phyloP scores from a whole-genome alignment of 2,888 invertebrate genomes.

The Seira ritae region DNA sequence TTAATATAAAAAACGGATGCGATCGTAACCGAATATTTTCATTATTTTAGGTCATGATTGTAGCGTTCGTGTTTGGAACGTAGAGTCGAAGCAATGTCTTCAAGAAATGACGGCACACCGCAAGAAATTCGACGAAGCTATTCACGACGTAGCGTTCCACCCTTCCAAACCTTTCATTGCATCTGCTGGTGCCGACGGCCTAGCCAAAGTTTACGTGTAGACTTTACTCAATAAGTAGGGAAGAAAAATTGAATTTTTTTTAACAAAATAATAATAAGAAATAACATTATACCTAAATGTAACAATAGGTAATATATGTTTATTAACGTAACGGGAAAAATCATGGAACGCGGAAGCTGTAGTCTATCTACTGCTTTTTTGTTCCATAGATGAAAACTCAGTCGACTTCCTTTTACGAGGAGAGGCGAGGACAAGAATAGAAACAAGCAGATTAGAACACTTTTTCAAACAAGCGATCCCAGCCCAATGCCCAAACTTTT shows the following conservation, averaged over 20 bases:
- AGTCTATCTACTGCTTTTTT: too few species aligned
- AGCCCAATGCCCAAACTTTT: too few species aligned
- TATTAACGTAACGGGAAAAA: slow-evolving; percentile 50
- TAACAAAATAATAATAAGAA: slow-evolving; percentile 34
- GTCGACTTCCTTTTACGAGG: too few species aligned
- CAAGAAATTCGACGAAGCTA: slow-evolving; percentile 99
- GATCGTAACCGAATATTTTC: background rate
- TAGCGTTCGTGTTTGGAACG: slow-evolving; percentile 98
- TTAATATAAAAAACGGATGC: too few species aligned
- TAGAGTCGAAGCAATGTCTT: slow-evolving; percentile 99
- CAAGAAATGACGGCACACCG: slow-evolving; percentile 99
- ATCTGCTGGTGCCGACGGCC: slow-evolving; percentile 98
- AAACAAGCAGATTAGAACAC: too few species aligned
- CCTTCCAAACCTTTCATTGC: slow-evolving; percentile 98
- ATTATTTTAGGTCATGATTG: slow-evolving; percentile 88
- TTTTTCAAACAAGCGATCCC: too few species aligned
- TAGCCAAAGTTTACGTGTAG: slow-evolving; percentile 98
- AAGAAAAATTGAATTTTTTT: slow-evolving; percentile 28
- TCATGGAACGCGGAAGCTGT: too few species aligned
- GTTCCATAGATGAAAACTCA: too few species aligned
- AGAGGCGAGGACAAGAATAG: too few species aligned
- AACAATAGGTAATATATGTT: slow-evolving; percentile 27
- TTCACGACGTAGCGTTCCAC: slow-evolving; percentile 98
- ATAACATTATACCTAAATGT: slow-evolving; percentile 20
- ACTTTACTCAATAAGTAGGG: background rate